Evolutionary conservation across 2,888 invertebrate species (phyloP), one percentile per base, ranked within the genome.

Genomic region (Lasioglossum marginatum): DNA sequence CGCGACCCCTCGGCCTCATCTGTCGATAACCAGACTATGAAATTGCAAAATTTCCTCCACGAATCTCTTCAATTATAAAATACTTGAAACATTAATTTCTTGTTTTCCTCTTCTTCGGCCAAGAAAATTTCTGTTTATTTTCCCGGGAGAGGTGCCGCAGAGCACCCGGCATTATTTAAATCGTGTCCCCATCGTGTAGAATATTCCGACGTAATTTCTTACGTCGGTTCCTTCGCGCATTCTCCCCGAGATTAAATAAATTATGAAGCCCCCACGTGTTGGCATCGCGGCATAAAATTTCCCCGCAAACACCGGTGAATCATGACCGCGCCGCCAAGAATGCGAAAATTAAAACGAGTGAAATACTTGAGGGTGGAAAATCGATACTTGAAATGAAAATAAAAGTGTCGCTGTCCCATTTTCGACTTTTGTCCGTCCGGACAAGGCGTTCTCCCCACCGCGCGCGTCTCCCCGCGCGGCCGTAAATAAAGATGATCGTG

Each of bases 1-100:
- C 83, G 48, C 60, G 43, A 70, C 74, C 23, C 23, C 48, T 19
- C 43, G 68, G 8, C 12, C 48, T 37, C 48, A 66, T 70, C 77
- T n/a, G 27, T 34, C 77, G 83, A 84, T 78, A 74, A 37, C 40
- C 31, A 19, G 2, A 23, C 16, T 5, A 4, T 5, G 70, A n/a
- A 57, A 31, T 48, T n/a, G 60, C 48, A 40, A 57, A 57, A 43
- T 82, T 78, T 6, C 27, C 27, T 4, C 10, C 60, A 43, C 19
- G 63, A 14, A 16, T 16, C 14, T 31, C 63, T 14, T 31, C 23
- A 6, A 48, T 48, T 48, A 23, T 48, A 23, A 6, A 48, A 48
- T 6, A 23, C 43, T 0, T 0, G 43, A 43, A 43, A 14, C 43
- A 12, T 40, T 40, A 40, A 12, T 40, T 12, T 12, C 40, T 40